phyloP scores from a whole-genome alignment of 1,140 invertebrate genomes.

The Conus ventricosus region DNA sequence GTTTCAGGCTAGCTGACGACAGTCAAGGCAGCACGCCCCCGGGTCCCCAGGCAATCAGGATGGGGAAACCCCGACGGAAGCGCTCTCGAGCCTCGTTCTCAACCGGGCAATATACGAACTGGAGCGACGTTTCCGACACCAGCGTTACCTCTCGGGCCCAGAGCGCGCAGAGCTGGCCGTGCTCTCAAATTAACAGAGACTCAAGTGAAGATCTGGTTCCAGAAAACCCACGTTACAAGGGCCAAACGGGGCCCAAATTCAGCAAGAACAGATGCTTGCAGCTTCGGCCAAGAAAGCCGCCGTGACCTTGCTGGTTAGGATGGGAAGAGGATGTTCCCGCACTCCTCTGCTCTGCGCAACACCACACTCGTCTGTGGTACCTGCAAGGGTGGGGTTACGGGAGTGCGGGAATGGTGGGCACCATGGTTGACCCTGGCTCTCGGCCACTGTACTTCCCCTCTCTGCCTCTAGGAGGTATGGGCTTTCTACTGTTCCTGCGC shows the following conservation, averaged over 20 bases:
- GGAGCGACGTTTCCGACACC: constrained; percentile 93
- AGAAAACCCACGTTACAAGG: constrained; percentile 97
- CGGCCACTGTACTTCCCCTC: constrained; percentile 61
- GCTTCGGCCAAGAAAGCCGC: constrained; percentile 71
- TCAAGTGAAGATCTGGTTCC: constrained; percentile 90
- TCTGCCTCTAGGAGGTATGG: constrained; percentile 54
- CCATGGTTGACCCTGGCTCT: background rate
- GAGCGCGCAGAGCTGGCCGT: constrained; percentile 94
- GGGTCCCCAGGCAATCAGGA: background rate
- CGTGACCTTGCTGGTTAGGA: constrained; percentile 91
- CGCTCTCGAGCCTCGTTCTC: constrained; percentile 94
- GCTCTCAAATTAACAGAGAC: constrained; percentile 74
- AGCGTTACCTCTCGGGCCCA: constrained; percentile 95
- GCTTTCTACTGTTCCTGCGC: constrained; percentile 40
- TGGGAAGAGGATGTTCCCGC: constrained; percentile 77
- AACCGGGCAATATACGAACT: constrained; percentile 85
- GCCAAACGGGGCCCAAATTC: constrained; percentile 95
- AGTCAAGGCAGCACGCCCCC: background rate
- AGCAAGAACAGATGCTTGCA: constrained; percentile 77
- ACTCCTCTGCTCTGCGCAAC: constrained; percentile 18
- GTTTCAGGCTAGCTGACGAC: background rate
- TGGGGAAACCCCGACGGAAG: constrained; percentile 86
- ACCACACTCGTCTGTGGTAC: background rate
- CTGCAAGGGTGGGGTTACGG: background rate
- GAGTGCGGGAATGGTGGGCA: too few relatives aligned